A percentile compares a stretch with the other conserved stretches of the same genome.
Evolutionary conservation across 2,797 vertebrate species (phyloP).

Genomic region (Hylomyscus alleni): DNA sequence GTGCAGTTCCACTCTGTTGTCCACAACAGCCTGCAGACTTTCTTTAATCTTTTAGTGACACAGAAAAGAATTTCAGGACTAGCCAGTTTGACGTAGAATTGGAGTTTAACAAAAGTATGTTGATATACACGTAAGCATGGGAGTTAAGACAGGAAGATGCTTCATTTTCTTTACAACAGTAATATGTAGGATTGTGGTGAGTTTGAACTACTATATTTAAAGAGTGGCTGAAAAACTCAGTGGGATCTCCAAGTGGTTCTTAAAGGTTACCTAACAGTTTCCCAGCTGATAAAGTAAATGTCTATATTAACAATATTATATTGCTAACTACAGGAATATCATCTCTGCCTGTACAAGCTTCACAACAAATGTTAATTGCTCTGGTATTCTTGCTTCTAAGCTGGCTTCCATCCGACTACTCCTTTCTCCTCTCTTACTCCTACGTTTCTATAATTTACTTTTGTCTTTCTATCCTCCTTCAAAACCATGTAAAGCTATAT

Average conservation of each 20-base stretch:
- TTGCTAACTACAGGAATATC: neutral
- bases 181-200: neutral
- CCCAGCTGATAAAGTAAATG: neutral
- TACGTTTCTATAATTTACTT: neutral
- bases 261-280: neutral
- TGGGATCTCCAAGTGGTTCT: neutral
- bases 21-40: neutral
- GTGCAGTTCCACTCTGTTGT: neutral
- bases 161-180: neutral
- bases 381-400: neutral
- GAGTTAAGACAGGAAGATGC: neutral
- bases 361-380: neutral
- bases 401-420: too few relatives aligned
- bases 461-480: neutral
- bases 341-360: neutral
- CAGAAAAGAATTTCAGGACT: neutral
- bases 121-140: neutral
- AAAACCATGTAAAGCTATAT: neutral
- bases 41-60: neutral
- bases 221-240: neutral
- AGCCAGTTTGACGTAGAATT: neutral
- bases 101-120: neutral
- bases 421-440: neutral
- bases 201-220: neutral
- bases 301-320: neutral